Evolutionary conservation across 2,113 vertebrate genomes (phyloP).

Genomic region (Stercorarius parasiticus): DNA sequence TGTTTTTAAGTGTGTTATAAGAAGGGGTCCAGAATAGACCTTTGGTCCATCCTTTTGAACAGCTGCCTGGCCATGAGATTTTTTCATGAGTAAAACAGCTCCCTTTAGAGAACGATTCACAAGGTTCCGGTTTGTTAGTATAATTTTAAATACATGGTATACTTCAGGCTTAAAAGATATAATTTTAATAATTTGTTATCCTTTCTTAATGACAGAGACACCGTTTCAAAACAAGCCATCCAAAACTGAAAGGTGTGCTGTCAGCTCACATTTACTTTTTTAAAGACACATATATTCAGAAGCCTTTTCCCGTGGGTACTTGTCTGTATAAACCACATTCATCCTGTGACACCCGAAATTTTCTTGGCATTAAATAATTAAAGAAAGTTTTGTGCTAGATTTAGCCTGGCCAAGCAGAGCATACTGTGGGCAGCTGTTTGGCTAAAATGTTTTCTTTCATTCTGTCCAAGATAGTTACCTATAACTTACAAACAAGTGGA

Average conservation of each 20-base stretch:
- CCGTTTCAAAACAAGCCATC: neutral
- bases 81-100: neutral
- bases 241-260: neutral
- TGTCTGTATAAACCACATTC: neutral
- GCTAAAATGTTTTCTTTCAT: neutral
- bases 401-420: neutral
- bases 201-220: neutral
- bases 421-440: neutral
- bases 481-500: neutral
- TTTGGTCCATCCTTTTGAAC: neutral
- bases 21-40: neutral
- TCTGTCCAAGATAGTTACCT: neutral
- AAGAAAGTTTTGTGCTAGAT: neutral
- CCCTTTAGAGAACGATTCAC: neutral
- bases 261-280: neutral
- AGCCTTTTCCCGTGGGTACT: neutral
- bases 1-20: neutral
- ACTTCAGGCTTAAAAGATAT: neutral
- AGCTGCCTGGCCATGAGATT: neutral
- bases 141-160: neutral
- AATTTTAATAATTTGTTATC: neutral
- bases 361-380: conserved; percentile 43
- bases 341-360: neutral
- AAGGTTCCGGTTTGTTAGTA: neutral
- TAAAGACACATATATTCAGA: neutral